These are phyloP conservation scores for Hippopotamyrus pictus DNA, from an alignment of 2,797 vertebrate genomes.

Conservation along the genomic window DNA sequence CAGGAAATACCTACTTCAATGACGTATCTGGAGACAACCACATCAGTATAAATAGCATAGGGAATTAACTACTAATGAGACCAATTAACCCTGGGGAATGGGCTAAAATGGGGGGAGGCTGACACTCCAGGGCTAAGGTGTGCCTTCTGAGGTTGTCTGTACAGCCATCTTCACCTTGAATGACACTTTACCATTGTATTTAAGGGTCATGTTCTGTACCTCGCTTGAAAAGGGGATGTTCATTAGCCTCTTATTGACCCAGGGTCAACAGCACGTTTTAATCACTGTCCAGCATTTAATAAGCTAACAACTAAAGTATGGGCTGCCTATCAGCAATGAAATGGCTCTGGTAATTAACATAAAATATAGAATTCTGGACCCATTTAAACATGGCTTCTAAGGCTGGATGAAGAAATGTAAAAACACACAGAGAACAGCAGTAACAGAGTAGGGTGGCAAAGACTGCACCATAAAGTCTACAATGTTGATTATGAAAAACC, in stretches of 20 bases:
- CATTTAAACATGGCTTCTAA: background rate
- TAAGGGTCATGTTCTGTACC: background rate
- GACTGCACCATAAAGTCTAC: background rate
- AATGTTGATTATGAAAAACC: background rate
- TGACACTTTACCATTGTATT: background rate
- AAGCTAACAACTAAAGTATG: background rate
- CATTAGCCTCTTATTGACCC: slow-evolving; percentile 4
- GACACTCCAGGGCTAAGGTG: background rate
- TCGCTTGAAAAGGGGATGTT: background rate
- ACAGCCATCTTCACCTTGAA: background rate
- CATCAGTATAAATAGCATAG: slow-evolving; percentile 9
- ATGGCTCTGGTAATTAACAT: background rate
- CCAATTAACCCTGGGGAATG: slow-evolving; percentile 12
- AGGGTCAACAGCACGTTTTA: background rate
- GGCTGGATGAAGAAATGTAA: background rate
- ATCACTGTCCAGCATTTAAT: background rate
- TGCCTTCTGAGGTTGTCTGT: slow-evolving; percentile 1
- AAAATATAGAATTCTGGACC: background rate
- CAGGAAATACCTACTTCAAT: slow-evolving; percentile 3
- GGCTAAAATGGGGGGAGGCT: background rate
- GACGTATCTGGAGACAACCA: background rate
- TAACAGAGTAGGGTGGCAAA: background rate
- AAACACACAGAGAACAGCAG: background rate
- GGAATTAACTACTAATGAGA: slow-evolving; percentile 8
- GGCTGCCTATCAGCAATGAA: background rate